Conservation (phyloP, 2,113 vertebrate species). For the Columba janthina region DNA sequence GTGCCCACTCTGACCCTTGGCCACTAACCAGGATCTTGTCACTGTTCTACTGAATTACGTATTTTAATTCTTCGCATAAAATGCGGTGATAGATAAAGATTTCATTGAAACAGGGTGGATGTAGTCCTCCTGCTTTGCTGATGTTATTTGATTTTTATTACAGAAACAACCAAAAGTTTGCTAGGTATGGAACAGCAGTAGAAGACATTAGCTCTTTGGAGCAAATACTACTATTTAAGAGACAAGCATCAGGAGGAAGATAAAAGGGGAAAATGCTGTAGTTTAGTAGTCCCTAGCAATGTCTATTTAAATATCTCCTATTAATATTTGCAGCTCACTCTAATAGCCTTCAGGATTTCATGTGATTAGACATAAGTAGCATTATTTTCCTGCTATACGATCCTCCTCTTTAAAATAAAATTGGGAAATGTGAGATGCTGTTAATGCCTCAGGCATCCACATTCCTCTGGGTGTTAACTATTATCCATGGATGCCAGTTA, state of each 20-base stretch:
- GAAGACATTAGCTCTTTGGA: not conserved
- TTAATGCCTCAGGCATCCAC: not conserved
- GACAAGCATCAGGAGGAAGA: not conserved
- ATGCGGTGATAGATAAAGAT: not conserved
- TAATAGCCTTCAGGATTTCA: not conserved
- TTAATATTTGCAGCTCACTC: not conserved
- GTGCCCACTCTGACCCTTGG: not conserved
- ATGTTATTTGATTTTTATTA: not conserved
- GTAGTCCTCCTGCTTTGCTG: not conserved
- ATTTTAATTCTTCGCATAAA: not conserved
- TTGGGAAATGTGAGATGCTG: not conserved
- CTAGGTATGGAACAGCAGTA: not conserved
- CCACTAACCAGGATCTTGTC: not conserved
- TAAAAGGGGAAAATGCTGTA: not conserved
- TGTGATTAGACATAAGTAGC: not conserved
- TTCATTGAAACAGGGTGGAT: not conserved
- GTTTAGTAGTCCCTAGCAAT: not conserved
- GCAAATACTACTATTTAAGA: not conserved
- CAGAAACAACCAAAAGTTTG: not conserved
- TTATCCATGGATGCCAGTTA: not conserved
- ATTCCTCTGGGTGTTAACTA: not conserved
- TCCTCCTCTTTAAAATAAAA: not conserved
- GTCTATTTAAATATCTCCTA: not conserved
- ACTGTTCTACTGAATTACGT: not conserved
- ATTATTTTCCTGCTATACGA: not conserved